Conservation (phyloP, 1,140 invertebrate genomes). For the Hyposmocoma kahamanoa region DNA sequence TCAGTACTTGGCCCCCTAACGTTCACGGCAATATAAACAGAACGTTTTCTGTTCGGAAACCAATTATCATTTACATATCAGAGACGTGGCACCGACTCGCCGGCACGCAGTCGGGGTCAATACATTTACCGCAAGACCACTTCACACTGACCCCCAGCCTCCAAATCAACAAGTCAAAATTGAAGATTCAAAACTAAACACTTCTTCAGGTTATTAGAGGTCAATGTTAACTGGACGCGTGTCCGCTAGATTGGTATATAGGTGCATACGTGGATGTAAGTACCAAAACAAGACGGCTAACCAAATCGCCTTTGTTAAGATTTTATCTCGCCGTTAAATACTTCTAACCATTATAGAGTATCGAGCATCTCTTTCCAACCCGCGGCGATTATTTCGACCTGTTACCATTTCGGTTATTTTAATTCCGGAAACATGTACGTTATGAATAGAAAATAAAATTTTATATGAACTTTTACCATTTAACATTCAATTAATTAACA, state of each 20-base stretch:
- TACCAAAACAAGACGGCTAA: conserved; percentile 65
- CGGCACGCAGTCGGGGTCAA: conserved; percentile 60
- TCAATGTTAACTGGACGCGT: conserved; percentile 26
- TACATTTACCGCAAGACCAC: conserved; percentile 56
- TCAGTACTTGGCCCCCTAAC: conserved; percentile 36
- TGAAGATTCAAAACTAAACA: background rate
- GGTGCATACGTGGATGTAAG: conserved; percentile 53
- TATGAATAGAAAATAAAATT: no score
- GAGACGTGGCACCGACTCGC: conserved; percentile 57
- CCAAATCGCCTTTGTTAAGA: conserved; percentile 69
- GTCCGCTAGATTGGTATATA: conserved; percentile 46
- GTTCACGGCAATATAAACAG: conserved; percentile 44
- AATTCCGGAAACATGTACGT: conserved; percentile 17
- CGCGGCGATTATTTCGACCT: conserved; percentile 39
- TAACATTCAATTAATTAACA: no score
- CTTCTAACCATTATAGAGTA: conserved; percentile 65
- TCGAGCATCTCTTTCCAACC: conserved; percentile 46
- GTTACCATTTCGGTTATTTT: conserved; percentile 31
- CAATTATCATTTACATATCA: conserved; percentile 71
- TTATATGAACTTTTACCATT: no score
- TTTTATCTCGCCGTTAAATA: conserved; percentile 69
- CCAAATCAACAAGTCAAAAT: background rate
- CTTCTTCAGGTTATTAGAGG: conserved; percentile 12
- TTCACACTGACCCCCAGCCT: conserved; percentile 26
- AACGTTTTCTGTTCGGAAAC: conserved; percentile 60